Percentiles rank a stretch among this genome's conserved stretches.
phyloP scores from a whole-genome alignment of 1,140 invertebrate genomes.

The Harlomillsia oculata region DNA sequence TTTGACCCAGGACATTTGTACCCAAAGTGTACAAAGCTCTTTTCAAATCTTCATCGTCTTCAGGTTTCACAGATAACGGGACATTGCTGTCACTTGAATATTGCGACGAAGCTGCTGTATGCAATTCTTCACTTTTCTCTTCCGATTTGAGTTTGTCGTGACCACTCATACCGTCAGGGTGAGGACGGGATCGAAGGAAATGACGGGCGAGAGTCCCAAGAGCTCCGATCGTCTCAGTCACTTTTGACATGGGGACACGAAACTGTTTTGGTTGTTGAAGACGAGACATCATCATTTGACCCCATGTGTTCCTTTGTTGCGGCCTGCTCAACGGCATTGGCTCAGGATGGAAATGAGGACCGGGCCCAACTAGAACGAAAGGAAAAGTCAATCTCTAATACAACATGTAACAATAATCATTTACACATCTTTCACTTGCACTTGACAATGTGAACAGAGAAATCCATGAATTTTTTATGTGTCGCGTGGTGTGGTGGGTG shows the following conservation, averaged over 20 bases:
- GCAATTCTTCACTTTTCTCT: slow-evolving; percentile 5
- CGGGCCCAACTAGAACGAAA: neutral
- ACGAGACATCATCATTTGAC: neutral
- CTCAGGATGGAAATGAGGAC: neutral
- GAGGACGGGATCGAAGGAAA: slow-evolving; percentile 58
- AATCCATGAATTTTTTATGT: too few species aligned
- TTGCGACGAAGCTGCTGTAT: slow-evolving; percentile 16
- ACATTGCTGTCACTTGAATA: slow-evolving; percentile 1
- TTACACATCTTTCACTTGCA: too few species aligned
- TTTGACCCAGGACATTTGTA: slow-evolving; percentile 64
- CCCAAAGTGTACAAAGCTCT: slow-evolving; percentile 66
- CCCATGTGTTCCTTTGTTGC: neutral
- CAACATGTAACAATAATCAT: too few species aligned
- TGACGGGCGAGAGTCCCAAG: slow-evolving; percentile 72
- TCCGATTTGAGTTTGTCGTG: neutral
- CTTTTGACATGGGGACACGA: slow-evolving; percentile 19
- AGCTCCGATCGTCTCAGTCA: slow-evolving; percentile 53
- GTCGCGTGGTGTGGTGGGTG: too few species aligned
- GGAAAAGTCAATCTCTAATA: too few species aligned
- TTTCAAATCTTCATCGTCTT: slow-evolving; percentile 48
- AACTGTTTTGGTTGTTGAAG: slow-evolving; percentile 20
- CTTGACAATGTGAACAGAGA: too few species aligned
- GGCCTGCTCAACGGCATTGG: too few species aligned
- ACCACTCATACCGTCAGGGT: neutral
- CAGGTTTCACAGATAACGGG: slow-evolving; percentile 10